Evolutionary conservation across 2,113 vertebrate species (phyloP).

Genomic region (Saimiri boliviensis): DNA sequence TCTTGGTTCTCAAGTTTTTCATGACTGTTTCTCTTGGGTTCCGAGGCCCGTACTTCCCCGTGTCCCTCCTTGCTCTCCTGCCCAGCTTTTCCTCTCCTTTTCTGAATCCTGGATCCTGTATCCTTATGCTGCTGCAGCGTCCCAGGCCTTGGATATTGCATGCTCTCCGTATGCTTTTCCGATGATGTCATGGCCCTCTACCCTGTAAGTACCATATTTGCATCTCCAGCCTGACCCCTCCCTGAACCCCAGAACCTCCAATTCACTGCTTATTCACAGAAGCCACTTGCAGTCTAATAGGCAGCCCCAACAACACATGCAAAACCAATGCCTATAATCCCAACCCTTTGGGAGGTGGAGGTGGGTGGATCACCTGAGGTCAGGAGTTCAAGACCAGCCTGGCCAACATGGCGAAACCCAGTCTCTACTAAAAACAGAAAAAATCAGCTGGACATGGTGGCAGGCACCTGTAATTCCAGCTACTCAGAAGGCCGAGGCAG

Average conservation of each 20-base stretch:
- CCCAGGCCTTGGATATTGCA: neutral
- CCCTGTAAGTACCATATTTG: neutral
- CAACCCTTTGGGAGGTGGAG: no score
- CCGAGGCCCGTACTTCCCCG: rapidly evolving
- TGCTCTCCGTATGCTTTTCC: neutral
- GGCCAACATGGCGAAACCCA: no score
- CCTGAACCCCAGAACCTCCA: neutral
- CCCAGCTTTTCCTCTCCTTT: neutral
- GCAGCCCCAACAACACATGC: neutral
- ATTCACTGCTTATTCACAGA: no score
- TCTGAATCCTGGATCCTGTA: no score
- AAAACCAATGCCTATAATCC: neutral
- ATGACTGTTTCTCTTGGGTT: neutral
- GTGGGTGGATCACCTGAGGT: no score
- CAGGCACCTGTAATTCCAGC: no score
- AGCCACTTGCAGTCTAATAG: neutral
- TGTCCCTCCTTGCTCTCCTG: neutral
- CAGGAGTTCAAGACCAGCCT: no score
- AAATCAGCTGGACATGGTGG: no score
- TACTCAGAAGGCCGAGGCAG: no score
- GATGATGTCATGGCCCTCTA: neutral
- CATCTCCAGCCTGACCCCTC: neutral
- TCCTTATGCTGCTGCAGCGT: neutral
- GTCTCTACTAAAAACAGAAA: no score
- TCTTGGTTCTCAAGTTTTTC: neutral